Percentiles rank a stretch among this genome's conserved stretches.
Conservation (phyloP, 2,113 vertebrate species). For the Catharus minimus region DNA sequence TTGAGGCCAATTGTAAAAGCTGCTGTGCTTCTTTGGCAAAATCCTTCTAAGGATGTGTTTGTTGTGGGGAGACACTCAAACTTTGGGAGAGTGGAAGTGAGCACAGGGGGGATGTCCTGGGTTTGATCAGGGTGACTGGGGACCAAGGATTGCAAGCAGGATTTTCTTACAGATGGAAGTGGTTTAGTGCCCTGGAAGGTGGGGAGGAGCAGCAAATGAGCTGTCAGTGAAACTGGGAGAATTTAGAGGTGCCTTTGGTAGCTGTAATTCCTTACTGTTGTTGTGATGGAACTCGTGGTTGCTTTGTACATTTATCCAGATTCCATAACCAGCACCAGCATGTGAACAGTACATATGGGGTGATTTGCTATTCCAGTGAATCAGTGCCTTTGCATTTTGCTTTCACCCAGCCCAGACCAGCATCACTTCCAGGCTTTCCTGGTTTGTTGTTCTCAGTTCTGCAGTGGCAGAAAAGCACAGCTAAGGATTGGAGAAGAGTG, state of each 20-base stretch:
- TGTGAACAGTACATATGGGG: background rate
- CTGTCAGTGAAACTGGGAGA: background rate
- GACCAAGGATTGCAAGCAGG: background rate
- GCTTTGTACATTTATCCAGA: background rate
- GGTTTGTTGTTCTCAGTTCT: background rate
- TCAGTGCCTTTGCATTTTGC: background rate
- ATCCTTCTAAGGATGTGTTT: background rate
- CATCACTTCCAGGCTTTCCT: background rate
- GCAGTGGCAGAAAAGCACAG: background rate
- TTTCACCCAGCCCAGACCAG: background rate
- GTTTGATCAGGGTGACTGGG: accelerated
- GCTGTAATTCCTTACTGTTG: background rate
- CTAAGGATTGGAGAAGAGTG: background rate
- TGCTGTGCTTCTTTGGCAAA: background rate
- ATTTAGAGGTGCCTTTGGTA: background rate
- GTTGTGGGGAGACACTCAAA: background rate
- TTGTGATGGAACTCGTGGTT: background rate
- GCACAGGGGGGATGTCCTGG: background rate
- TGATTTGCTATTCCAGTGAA: background rate
- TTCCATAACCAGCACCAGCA: background rate
- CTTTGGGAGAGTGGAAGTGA: background rate
- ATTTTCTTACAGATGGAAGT: background rate
- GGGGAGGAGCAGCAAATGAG: background rate
- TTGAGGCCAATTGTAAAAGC: background rate
- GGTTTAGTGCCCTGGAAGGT: background rate